These are phyloP conservation scores for Erynnis tages DNA, from an alignment of 2,888 invertebrate genomes.

Conservation along the genomic window DNA sequence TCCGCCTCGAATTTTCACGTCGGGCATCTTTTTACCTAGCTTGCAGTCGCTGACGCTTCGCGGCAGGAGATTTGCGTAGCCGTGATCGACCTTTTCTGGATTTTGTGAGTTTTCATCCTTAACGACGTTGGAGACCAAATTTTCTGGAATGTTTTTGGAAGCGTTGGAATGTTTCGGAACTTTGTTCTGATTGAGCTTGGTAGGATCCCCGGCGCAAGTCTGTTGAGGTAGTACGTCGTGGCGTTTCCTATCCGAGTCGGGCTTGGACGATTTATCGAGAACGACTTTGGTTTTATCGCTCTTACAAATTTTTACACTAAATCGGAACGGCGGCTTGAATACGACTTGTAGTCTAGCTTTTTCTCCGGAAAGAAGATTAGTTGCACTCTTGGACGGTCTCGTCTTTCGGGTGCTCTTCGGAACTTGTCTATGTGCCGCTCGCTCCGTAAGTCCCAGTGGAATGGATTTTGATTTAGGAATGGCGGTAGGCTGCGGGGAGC, in stretches of 20 bases:
- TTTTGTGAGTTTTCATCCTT: slow-evolving; percentile 51
- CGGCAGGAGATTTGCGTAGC: slow-evolving; percentile 69
- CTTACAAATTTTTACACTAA: slow-evolving; percentile 89
- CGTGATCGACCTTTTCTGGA: slow-evolving; percentile 49
- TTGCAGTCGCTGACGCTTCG: slow-evolving; percentile 73
- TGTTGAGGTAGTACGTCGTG: slow-evolving; percentile 51
- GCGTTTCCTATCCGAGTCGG: slow-evolving; percentile 68
- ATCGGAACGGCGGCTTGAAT: slow-evolving; percentile 93
- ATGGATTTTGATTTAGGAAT: slow-evolving; percentile 93
- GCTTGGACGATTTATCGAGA: slow-evolving; percentile 80
- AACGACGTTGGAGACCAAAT: slow-evolving; percentile 44
- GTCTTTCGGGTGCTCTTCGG: slow-evolving; percentile 79
- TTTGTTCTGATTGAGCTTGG: slow-evolving; percentile 51
- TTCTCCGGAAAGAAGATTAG: slow-evolving; percentile 84
- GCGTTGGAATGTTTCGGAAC: slow-evolving; percentile 56
- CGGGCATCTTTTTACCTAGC: slow-evolving; percentile 57
- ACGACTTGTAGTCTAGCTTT: slow-evolving; percentile 91
- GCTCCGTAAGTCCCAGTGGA: slow-evolving; percentile 86
- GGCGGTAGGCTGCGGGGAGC: slow-evolving; percentile 83
- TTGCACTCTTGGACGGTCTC: slow-evolving; percentile 85
- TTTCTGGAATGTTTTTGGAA: slow-evolving; percentile 41
- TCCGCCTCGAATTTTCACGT: slow-evolving; percentile 51
- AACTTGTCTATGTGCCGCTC: slow-evolving; percentile 61
- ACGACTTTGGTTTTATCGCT: slow-evolving; percentile 85
- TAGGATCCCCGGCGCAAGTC: slow-evolving; percentile 46